These are phyloP conservation scores for Cephalotes varians DNA, from an alignment of 2,888 invertebrate species.

Conservation along the genomic window DNA sequence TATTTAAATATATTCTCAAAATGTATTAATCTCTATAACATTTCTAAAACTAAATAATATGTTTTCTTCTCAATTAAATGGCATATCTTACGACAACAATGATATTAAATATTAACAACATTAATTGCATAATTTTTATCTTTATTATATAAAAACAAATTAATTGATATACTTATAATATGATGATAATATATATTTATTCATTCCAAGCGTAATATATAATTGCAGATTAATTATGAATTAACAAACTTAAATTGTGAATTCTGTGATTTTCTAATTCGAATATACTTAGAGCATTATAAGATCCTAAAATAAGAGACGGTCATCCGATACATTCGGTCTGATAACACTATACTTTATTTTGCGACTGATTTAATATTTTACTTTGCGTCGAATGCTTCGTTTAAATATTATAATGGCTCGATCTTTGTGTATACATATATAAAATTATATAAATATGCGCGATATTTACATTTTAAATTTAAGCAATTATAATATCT, in stretches of 20 bases:
- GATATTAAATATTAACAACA: slow-evolving; percentile 22
- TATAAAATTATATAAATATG: slow-evolving; percentile 54
- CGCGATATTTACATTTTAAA: slow-evolving; percentile 68
- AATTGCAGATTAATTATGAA: slow-evolving; percentile 21
- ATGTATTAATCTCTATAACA: slow-evolving; percentile 10
- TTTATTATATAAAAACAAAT: slow-evolving; percentile 28
- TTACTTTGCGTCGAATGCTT: slow-evolving; percentile 70
- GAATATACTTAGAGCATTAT: slow-evolving; percentile 4
- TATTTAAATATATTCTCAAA: background rate
- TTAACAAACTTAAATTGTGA: slow-evolving; percentile 36
- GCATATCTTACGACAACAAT: slow-evolving; percentile 8
- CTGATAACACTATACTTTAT: slow-evolving; percentile 56
- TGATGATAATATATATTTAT: slow-evolving; percentile 21
- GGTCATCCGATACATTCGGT: slow-evolving; percentile 58
- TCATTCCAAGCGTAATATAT: slow-evolving; percentile 5
- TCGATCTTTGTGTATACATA: slow-evolving; percentile 66
- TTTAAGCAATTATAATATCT: slow-evolving; percentile 80
- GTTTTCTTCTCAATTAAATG: background rate
- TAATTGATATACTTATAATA: slow-evolving; percentile 12
- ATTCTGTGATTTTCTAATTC: slow-evolving; percentile 21
- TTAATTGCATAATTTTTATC: slow-evolving; percentile 27
- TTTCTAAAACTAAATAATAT: slow-evolving; percentile 11
- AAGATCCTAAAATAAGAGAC: slow-evolving; percentile 32
- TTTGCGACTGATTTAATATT: slow-evolving; percentile 66
- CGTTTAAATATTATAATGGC: slow-evolving; percentile 64